Percentiles rank a stretch among this genome's conserved stretches.
Evolutionary conservation across 2,888 invertebrate genomes (phyloP).

Genomic region (Amphipoea lucens): DNA sequence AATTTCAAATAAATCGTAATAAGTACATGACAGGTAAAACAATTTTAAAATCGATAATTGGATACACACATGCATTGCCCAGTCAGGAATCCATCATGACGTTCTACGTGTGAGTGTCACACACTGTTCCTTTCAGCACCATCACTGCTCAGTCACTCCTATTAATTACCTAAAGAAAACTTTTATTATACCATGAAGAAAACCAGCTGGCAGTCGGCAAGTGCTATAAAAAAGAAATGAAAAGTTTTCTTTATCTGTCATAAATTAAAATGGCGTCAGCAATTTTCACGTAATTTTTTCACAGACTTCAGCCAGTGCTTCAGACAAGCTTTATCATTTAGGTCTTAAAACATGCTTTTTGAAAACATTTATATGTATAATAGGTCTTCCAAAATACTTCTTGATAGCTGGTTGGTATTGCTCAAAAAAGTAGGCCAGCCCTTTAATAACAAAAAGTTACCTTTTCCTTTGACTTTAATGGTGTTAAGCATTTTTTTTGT

Average conservation of each 20-base stretch:
- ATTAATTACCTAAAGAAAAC: neutral
- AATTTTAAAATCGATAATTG: neutral
- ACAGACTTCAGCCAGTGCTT: neutral
- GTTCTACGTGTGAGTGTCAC: neutral
- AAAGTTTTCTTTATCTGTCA: neutral
- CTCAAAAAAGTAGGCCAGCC: neutral
- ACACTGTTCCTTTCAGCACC: neutral
- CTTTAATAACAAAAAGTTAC: neutral
- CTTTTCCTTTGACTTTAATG: neutral
- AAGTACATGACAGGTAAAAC: neutral
- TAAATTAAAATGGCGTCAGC: neutral
- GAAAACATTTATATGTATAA: neutral
- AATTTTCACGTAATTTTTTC: neutral
- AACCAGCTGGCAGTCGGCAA: too few relatives aligned
- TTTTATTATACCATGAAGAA: too few relatives aligned
- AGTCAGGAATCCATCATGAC: neutral
- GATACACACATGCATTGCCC: neutral
- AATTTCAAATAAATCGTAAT: neutral
- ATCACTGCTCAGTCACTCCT: too few relatives aligned
- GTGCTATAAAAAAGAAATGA: too few relatives aligned
- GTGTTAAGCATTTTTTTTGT: neutral
- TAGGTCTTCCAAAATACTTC: neutral
- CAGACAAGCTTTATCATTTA: neutral
- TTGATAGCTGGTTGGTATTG: neutral
- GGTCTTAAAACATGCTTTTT: neutral